These are phyloP conservation scores for Sylvia borin DNA, from an alignment of 2,797 vertebrate genomes.

Conservation along the genomic window DNA sequence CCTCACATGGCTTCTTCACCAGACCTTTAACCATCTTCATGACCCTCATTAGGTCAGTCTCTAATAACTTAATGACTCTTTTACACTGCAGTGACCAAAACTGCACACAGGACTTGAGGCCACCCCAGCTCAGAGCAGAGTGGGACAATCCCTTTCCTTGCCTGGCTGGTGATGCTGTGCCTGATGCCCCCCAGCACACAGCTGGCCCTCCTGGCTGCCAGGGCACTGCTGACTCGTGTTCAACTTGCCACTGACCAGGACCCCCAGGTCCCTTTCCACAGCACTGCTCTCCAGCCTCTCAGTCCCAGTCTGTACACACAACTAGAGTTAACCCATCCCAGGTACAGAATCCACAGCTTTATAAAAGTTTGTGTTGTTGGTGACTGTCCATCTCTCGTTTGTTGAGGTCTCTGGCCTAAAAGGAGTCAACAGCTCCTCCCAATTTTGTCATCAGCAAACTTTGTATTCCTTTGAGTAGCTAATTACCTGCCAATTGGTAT, in stretches of 20 bases:
- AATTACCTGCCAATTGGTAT: background rate
- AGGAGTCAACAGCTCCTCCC: background rate
- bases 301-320: background rate
- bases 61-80: background rate
- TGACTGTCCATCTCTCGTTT: too few species aligned
- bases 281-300: background rate
- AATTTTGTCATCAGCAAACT: background rate
- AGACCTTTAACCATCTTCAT: background rate
- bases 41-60: too few species aligned
- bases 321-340: rapidly evolving
- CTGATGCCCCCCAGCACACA: rapidly evolving
- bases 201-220: background rate
- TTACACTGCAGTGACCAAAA: background rate
- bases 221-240: background rate
- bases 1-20: background rate
- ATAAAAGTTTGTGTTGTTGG: rapidly evolving
- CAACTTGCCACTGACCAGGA: rapidly evolving
- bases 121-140: rapidly evolving
- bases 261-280: rapidly evolving
- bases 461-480: background rate
- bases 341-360: too few species aligned
- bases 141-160: background rate
- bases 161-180: rapidly evolving
- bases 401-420: too few species aligned
- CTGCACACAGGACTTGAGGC: rapidly evolving